Evolutionary conservation across 1,140 invertebrate species (phyloP), one percentile per base, ranked within the genome.

Genomic region (Drepana arcuata): DNA sequence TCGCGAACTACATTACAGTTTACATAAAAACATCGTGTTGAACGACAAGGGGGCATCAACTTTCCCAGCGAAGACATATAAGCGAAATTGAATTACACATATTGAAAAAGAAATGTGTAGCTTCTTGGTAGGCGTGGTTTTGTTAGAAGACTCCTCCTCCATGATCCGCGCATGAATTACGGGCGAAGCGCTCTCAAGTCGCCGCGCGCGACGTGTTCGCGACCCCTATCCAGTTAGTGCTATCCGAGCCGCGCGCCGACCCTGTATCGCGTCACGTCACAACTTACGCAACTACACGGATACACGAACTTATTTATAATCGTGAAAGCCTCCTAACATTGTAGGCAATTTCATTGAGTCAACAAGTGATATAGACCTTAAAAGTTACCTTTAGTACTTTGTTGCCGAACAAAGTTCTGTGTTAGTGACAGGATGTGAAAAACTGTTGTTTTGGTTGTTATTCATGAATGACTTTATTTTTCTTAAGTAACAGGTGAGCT

Each of bases 31-130:
- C 78, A 82, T 79, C 77, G 72, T 71, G 77, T 79, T 75, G 62
- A 82, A 79, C 70, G 77, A 79, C 74, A 81, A 77, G 72, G 65
- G 69, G 64, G 72, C 72, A 79, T 82, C 78, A 82, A 79, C 71
- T 82, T 79, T 74, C 74, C 74, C 74, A 75, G 78, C 78, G 71
- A 82, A 82, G 78, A 82, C 78, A 82, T n/a, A n/a, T 82, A 82
- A 82, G 72, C 71, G 69, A 82, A 82, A 82, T 82, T 82, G 78
- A 82, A 82, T 82, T 82, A 82, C 78, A 82, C 72, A 79, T 82
- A 82, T 82, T 79, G 78, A 82, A 79, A 79, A 82, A 82, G 78
- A 79, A 82, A 81, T 77, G 74, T 82, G 74, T 75, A 79, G 74
- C 74, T 77, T 54, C 78, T 82, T 78, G 61, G 74, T 79, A 73